Conservation (phyloP, 1,140 invertebrate genomes). For the Polyergus mexicanus region DNA sequence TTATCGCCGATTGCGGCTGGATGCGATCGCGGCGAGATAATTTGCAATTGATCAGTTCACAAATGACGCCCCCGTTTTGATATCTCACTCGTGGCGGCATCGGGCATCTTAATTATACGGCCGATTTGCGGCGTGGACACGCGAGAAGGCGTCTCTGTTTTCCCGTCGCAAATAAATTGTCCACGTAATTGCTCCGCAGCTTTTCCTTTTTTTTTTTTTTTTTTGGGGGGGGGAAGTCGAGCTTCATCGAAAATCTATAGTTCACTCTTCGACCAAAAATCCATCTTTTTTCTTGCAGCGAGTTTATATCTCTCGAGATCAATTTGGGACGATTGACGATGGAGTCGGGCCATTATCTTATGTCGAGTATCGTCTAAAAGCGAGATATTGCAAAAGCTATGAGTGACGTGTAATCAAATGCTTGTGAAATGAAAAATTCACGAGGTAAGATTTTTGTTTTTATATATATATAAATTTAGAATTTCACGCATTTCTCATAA, state of each 20-base stretch:
- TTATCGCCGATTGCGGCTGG: conserved; percentile 35
- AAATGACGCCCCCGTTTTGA: conserved; percentile 46
- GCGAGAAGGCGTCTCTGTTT: conserved; percentile 61
- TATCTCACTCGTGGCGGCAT: conserved; percentile 57
- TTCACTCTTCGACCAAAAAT: neutral
- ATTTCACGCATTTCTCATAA: conserved; percentile 3
- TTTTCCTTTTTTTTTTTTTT: too few species aligned
- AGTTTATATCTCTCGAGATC: conserved; percentile 8
- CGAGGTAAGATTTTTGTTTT: too few species aligned
- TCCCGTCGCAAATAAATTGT: conserved; percentile 77
- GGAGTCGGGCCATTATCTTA: neutral
- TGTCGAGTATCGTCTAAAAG: neutral
- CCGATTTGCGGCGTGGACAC: conserved; percentile 76
- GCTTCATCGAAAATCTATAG: conserved; percentile 56
- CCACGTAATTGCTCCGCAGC: conserved; percentile 79
- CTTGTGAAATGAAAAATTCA: neutral
- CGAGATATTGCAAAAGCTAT: neutral
- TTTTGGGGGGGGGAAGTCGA: conserved; percentile 72
- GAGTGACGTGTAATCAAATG: too few species aligned
- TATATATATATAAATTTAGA: too few species aligned
- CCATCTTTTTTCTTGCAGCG: neutral
- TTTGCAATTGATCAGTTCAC: conserved; percentile 49
- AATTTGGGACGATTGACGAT: conserved; percentile 1
- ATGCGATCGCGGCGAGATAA: conserved; percentile 26
- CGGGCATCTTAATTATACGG: conserved; percentile 81